Base-by-base conservation (phyloP, 2,888 invertebrate species). In the Atherix ibis region DNA sequence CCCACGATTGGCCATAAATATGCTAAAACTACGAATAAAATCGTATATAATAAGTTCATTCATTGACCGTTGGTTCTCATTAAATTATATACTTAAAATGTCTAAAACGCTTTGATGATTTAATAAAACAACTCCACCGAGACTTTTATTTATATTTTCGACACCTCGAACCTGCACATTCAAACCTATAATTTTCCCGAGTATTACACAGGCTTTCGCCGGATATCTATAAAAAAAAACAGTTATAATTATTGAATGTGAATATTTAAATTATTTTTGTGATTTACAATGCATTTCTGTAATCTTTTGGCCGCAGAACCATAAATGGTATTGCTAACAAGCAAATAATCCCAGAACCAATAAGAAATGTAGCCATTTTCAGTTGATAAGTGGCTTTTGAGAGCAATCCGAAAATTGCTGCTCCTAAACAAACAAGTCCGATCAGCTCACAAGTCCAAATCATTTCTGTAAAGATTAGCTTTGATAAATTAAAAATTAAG, bases 71-170 rank as follows among this genome's bases (percentile, higher is more conserved):
- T n/a, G n/a, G n/a, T n/a, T n/a, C n/a, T n/a, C n/a, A n/a, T n/a
- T n/a, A n/a, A n/a, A n/a, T n/a, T n/a, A 49, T 64, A 66, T 66
- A 85, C 88, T 78, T 46, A 80, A 71, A 37, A 91, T 67, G 60
- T 92, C 92, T 34, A 92, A 57, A 16, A 76, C 70, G 54, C 85
- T 88, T 63, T 91, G 91, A 56, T 92, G 91, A 63, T 92, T 92
- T 39, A 85, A 70, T 12, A 91, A 65, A 6, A 91, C 71, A 9
- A 92, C 76, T 47, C 74, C 76, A 1, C 89, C 84, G 37, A 74
- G 68, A 31, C 76, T 70, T 49, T 73, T 68, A 40, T 76, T 73
- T 8, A 87, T 72, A 54, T 85, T 76, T 51, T 87, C 78, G 34
- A 70, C 54, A 2, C 85, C 84, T 31, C 76, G 68, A n/a, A 87